These are phyloP conservation scores for Sericinus montela DNA, from an alignment of 2,888 invertebrate species.

Conservation along the genomic window DNA sequence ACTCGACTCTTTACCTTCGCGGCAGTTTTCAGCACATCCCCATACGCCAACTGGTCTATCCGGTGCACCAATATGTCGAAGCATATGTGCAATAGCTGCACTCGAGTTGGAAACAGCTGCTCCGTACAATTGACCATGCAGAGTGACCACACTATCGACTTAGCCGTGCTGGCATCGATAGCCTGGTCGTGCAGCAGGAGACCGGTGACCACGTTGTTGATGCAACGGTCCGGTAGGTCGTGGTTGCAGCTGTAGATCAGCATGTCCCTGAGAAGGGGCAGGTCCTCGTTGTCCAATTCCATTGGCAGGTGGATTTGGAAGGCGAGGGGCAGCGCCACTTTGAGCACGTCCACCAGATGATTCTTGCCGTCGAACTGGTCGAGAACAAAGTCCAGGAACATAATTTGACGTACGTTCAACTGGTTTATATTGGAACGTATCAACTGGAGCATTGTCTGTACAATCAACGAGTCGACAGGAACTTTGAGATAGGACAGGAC, in stretches of 20 bases:
- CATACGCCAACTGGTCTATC: constrained; percentile 58
- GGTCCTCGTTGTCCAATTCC: constrained; percentile 78
- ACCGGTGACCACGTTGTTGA: constrained; percentile 74
- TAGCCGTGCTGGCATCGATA: constrained; percentile 64
- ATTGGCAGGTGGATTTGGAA: constrained; percentile 81
- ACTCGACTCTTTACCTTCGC: constrained; percentile 67
- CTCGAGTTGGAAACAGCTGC: constrained; percentile 54
- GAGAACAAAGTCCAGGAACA: constrained; percentile 81
- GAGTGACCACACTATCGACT: constrained; percentile 78
- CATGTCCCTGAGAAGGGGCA: constrained; percentile 71
- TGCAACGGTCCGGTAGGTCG: constrained; percentile 67
- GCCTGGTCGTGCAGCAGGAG: constrained; percentile 63
- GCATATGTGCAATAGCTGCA: constrained; percentile 72
- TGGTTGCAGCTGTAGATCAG: constrained; percentile 73
- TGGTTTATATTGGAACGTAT: constrained; percentile 80
- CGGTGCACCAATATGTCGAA: constrained; percentile 66
- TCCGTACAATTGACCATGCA: constrained; percentile 67
- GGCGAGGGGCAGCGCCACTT: constrained; percentile 82
- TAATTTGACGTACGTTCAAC: constrained; percentile 79
- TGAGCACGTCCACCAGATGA: constrained; percentile 81
- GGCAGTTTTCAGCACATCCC: constrained; percentile 71
- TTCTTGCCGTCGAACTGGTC: constrained; percentile 62
- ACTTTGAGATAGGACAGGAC: constrained; percentile 78
- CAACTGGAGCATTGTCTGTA: constrained; percentile 82
- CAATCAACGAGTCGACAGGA: constrained; percentile 76